Base-by-base conservation (phyloP, 30 jellyfish, hydroid and myxozoan genomes). In the Phacellophora camtschatica region DNA sequence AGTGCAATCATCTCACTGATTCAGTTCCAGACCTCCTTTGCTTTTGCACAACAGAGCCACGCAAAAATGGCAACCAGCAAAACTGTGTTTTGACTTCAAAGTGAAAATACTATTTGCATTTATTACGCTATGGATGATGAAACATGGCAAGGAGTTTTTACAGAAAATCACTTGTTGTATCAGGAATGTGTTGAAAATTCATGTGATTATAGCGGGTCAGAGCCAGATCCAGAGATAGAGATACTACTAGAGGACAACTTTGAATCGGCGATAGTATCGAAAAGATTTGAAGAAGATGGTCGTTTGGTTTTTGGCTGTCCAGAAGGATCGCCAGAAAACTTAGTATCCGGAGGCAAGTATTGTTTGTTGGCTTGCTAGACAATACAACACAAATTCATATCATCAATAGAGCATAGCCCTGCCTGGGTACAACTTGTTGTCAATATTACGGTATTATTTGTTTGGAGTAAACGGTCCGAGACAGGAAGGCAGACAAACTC, bases 271-370 rank as follows among this genome's bases (percentile, higher is more conserved):
- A 78, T 78, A 24, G 82, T 78, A 5, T 24, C 74, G 2, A 62
- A 63, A 53, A 82, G 90, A 22, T 78, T 78, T 74, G 75, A 78
- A 78, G 90, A 78, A 78, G 90, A 66, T 10, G 90, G 82, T 11
- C 88, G 88, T 7, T 68, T 78, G 28, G 31, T 29, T 33, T 61
- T 78, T 67, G 78, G 45, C 74, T 31, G 77, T 51, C 28, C 57
- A 15, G 74, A 28, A 20, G 22, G 45, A 12, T 53, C 53, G 2
- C 31, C 45, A 16, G 32, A 34, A 7, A 12, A 53, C 32, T 54
- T 43, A 23, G 81, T 42, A 10, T 13, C 59, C 49, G 16, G 28
- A 5, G 51, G 51, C 31, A 48, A 34, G 66, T 20, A 25, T 42
- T 43, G 3, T 16, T 29, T 63, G 16, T 58, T 30, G 4, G 49